Evolutionary conservation across 2,113 vertebrate genomes (phyloP).

Genomic region (Pangasianodon gigas): DNA sequence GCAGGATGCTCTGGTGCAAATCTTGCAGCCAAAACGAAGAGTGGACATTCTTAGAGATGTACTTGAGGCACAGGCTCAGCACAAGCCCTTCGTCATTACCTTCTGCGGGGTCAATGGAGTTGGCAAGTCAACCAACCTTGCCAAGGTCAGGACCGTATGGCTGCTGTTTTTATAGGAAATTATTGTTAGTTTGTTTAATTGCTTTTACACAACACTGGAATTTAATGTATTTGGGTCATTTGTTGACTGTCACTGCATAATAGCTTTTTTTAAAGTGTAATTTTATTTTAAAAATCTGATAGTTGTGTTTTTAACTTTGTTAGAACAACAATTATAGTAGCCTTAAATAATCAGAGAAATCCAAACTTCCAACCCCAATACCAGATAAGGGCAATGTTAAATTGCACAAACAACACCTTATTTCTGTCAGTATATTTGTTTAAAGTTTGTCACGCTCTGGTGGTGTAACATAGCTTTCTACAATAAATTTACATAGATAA

Average conservation of each 20-base stretch:
- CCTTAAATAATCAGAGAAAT: neutral
- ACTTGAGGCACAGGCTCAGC: conserved; percentile 88
- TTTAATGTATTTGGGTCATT: neutral
- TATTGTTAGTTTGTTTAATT: neutral
- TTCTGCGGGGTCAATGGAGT: conserved; percentile 97
- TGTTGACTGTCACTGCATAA: neutral
- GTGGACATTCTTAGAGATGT: conserved; percentile 94
- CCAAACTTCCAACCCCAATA: neutral
- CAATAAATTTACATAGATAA: neutral
- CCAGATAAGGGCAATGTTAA: neutral
- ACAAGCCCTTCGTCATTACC: conserved; percentile 88
- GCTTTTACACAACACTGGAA: neutral
- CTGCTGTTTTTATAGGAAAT: neutral
- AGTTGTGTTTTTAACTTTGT: neutral
- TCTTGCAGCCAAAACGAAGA: conserved; percentile 93
- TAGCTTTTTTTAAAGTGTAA: neutral
- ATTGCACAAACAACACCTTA: neutral
- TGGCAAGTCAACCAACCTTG: conserved; percentile 95
- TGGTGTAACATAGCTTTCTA: neutral
- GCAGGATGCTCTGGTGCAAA: conserved; percentile 95
- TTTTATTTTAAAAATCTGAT: neutral
- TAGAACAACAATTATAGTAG: neutral
- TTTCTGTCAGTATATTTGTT: neutral
- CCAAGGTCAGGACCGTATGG: conserved; percentile 78
- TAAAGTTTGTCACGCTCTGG: neutral